phyloP scores from a whole-genome alignment of 1,140 invertebrate genomes.

The Drosophila guanche region DNA sequence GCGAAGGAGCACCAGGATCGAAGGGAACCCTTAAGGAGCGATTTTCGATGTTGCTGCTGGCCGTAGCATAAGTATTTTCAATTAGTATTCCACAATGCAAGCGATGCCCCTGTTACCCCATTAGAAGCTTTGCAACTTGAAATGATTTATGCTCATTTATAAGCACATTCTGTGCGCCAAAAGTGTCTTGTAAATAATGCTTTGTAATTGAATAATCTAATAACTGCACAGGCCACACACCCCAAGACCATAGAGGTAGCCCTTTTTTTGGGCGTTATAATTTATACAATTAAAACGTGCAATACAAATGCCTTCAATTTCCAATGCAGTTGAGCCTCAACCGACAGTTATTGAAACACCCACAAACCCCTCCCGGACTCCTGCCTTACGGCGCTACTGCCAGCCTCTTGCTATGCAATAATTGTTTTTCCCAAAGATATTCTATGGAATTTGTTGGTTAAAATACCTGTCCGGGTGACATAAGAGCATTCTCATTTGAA shows the following conservation, averaged over 20 bases:
- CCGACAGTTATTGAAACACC: not conserved
- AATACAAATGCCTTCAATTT: not conserved
- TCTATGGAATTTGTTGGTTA: slow-evolving; percentile 56
- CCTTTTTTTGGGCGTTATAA: not conserved
- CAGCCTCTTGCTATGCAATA: slow-evolving; percentile 39
- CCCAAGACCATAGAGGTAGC: not conserved
- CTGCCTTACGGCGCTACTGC: slow-evolving; percentile 7
- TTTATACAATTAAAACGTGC: not conserved
- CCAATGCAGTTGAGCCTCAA: not conserved
- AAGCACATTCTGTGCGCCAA: slow-evolving; percentile 42
- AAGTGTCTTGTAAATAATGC: slow-evolving; percentile 24
- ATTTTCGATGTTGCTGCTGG: no score
- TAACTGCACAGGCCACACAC: slow-evolving; percentile 39
- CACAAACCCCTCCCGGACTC: no score
- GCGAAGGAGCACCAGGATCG: not conserved
- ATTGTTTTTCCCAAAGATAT: slow-evolving; percentile 70
- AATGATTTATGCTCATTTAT: slow-evolving; percentile 68
- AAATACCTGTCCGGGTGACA: slow-evolving; percentile 76
- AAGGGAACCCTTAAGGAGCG: not conserved
- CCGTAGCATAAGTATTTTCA: slow-evolving; percentile 22
- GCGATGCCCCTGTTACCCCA: not conserved
- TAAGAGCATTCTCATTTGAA: slow-evolving; percentile 65
- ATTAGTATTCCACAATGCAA: slow-evolving; percentile 13
- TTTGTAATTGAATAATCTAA: slow-evolving; percentile 57
- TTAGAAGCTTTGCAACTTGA: not conserved